Base-by-base conservation (phyloP, 2,113 vertebrate genomes). In the Thymallus thymallus region DNA sequence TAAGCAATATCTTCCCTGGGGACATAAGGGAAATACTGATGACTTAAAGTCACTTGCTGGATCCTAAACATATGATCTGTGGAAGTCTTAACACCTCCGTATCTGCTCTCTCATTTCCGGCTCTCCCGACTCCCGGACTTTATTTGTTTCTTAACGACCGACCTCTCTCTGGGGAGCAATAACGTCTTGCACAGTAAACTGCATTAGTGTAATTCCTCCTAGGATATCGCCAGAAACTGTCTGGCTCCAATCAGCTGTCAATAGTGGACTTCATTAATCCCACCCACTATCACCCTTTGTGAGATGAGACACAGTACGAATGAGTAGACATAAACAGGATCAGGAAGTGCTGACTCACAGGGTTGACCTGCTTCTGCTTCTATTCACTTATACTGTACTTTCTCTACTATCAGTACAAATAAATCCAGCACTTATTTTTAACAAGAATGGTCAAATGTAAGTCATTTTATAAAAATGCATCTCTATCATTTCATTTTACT, bases 201-300 rank as follows among this genome's bases (percentile, higher is more conserved):
- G 69, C 75, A 85, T 81, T 85, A 76, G 69, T 82, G 80, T 80
- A 68, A 84, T 85, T 86, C 74, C 76, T 82, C 66, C 51, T 61
- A 80, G 73, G 72, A 81, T 94, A 94, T 93, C 93, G 94, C 92
- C 92, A 91, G 84, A 76, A 64, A 92, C 89, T 90, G 92, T 90
- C 89, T 92, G 90, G 92, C 92, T 91, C 90, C 94, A 95, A 93
- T 94, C 92, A 94, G 91, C 90, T 91, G 88, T 94, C 95, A 93
- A 91, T 92, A 94, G 90, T 91, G 89, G 92, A 92, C 88, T 92
- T 86, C 73, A 80, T 84, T 84, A 80, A 81, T 84, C 68, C 41
- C 82, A 77, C 68, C 2, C 18, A 90, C 92, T 91, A 91, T 90
- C 90, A 90, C 91, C 94, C 91, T 94, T 93, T 94, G 48, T 51